A percentile compares a stretch with the other conserved stretches of the same genome.
These are phyloP conservation scores for Prosopocoilus inquinatus DNA, from an alignment of 2,888 invertebrate genomes.

Conservation along the genomic window DNA sequence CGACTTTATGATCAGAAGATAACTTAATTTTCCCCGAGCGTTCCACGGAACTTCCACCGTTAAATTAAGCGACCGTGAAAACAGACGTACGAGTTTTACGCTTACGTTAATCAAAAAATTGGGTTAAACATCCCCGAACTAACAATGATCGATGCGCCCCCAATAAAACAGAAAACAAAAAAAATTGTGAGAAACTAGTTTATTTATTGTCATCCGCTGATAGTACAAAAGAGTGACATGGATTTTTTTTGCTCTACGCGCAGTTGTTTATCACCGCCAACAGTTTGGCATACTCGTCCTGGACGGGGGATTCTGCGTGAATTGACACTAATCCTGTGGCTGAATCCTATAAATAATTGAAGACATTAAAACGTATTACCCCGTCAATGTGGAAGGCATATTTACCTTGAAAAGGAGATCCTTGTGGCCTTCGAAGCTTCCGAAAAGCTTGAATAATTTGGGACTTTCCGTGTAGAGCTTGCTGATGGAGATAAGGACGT, in stretches of 20 bases:
- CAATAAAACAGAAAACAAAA: no score
- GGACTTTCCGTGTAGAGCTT: slow-evolving; percentile 56
- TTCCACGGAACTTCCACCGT: no score
- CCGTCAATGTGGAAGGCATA: slow-evolving; percentile 49
- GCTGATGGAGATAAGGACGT: slow-evolving; percentile 61
- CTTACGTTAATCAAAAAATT: no score
- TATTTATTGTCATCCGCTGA: no score
- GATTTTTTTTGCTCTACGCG: not conserved
- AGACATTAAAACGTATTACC: slow-evolving; percentile 38
- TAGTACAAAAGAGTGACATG: no score
- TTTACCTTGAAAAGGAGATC: slow-evolving; percentile 57
- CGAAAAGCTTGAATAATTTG: slow-evolving; percentile 66
- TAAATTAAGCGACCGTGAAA: no score
- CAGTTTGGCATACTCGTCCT: slow-evolving; percentile 36
- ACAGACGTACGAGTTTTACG: no score
- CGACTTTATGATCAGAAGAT: no score
- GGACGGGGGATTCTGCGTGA: slow-evolving; percentile 36
- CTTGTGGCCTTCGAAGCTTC: slow-evolving; percentile 54
- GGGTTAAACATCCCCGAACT: no score
- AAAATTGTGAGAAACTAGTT: no score
- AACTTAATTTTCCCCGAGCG: no score
- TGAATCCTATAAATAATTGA: slow-evolving; percentile 44
- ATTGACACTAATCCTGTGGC: slow-evolving; percentile 49
- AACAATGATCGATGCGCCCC: no score
- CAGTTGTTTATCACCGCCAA: slow-evolving; percentile 32